Percentiles rank a stretch among this genome's conserved stretches.
Evolutionary conservation across 2,113 vertebrate genomes (phyloP).

Genomic region (Daboia siamensis): DNA sequence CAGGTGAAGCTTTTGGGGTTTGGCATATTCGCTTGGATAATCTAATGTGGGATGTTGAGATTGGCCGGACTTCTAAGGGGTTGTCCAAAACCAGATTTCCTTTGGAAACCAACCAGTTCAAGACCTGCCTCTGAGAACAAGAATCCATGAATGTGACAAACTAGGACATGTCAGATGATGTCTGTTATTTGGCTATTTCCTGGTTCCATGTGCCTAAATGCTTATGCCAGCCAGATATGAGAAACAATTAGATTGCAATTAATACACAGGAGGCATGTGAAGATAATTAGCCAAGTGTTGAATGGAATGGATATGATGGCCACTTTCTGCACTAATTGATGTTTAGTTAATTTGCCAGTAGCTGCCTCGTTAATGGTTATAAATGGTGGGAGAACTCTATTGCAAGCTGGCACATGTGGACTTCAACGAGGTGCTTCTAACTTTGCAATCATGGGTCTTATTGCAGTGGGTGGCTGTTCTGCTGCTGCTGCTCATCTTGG

Average conservation of each 20-base stretch:
- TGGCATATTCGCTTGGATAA: not conserved
- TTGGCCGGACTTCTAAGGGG: not conserved
- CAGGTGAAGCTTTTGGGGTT: not conserved
- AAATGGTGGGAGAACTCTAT: constrained; percentile 15
- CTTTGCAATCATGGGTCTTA: fast-evolving
- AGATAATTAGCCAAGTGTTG: constrained; percentile 49
- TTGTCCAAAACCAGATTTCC: not conserved
- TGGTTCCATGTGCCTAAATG: constrained; percentile 22
- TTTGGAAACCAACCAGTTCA: not conserved
- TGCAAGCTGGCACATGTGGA: constrained; percentile 4
- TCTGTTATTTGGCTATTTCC: not conserved
- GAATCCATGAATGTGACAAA: not conserved
- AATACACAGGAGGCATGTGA: constrained; percentile 40
- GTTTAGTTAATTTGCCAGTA: constrained; percentile 62
- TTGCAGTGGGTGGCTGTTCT: fast-evolving
- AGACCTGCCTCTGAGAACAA: not conserved
- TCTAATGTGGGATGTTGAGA: not conserved
- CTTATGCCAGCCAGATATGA: constrained; percentile 18
- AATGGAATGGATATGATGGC: constrained; percentile 40
- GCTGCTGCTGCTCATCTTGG: not conserved
- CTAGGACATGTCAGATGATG: not conserved
- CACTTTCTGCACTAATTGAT: constrained; percentile 54
- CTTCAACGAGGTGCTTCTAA: fast-evolving
- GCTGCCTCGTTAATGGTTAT: constrained; percentile 35
- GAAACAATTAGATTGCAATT: constrained; percentile 44